Evolutionary conservation across 1,140 invertebrate species (phyloP).

Genomic region (Archegozetes longisetosus): DNA sequence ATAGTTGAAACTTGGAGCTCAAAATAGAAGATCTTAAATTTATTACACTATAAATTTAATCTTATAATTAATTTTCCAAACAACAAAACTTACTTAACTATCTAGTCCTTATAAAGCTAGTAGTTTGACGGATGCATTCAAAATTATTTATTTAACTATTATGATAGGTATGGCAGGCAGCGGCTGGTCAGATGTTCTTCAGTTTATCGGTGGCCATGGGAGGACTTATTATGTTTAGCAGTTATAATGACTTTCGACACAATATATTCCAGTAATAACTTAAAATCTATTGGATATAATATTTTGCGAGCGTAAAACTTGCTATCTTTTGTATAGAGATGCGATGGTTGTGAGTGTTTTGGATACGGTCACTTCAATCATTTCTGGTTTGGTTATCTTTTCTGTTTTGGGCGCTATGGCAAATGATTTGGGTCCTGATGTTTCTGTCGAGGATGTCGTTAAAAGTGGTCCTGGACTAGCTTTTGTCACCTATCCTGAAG

Average conservation of each 20-base stretch:
- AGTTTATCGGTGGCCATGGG: conserved; percentile 35
- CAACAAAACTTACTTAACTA: too few species aligned
- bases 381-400: conserved; percentile 31
- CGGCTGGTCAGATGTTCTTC: conserved; percentile 36
- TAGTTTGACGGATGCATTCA: neutral
- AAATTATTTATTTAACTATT: conserved; percentile 9
- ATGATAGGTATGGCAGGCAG: conserved; percentile 31
- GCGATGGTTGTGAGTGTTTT: conserved; percentile 29
- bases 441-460: conserved; percentile 20
- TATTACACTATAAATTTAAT: too few species aligned
- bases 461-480: conserved; percentile 20
- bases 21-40: too few species aligned
- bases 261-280: conserved; percentile 26
- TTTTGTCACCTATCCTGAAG: conserved; percentile 31
- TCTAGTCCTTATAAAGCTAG: neutral
- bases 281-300: neutral
- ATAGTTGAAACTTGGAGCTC: neutral
- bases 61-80: too few species aligned
- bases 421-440: conserved; percentile 20
- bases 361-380: conserved; percentile 30
- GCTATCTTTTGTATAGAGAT: conserved; percentile 23
- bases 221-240: conserved; percentile 34
- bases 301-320: neutral
- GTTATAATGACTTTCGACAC: conserved; percentile 34
- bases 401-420: conserved; percentile 32